Evolutionary conservation across 2,888 invertebrate species (phyloP), one percentile per base, ranked within the genome.

Genomic region (Amblyjoppa fuscipennis): DNA sequence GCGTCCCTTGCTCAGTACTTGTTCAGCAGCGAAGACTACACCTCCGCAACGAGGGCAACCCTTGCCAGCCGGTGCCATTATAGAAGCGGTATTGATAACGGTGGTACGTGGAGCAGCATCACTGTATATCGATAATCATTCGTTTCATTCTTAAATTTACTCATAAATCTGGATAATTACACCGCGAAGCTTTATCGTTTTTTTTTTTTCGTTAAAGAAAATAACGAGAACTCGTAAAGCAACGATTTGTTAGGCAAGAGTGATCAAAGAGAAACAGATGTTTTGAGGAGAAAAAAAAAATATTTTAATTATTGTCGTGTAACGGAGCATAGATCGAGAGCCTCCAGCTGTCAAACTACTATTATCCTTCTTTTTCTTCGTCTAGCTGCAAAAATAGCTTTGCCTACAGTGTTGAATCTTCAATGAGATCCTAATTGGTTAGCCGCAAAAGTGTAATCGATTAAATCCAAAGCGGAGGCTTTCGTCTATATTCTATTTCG

Each of bases 1-100:
- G 91, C 96, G 96, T 88, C 98, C 97, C 94, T 98, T 98, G 76
- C 98, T 98, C 84, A 99, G 95, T 83, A 98, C 98, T 94, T 98
- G 97, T 94, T 99, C 99, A 68, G 99, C 99, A 88, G 98, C 98
- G 95, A 97, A 99, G 25, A 98, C 98, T 38, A 97, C 97, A 68
- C 98, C 98, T 74, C 98, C 98, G 93, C 98, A 98, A 89, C 98
- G 96, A 3, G 98, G 98, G 93, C 98, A 98, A 78, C 98, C 98
- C 94, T 98, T 96, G 90, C 98, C 98, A 70, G 97, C 96, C 25
- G 97, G 95, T 16, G 98, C 98, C 95, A 96, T 95, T 93, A 98
- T 98, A 85, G 95, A 94, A 59, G 97, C 96, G 28, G 98, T 98
- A 94, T 98, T 97, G 90, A 97, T 96, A 92, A 97, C 95, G 89